Base-by-base conservation (phyloP, 1,140 invertebrate species). In the Tetragnatha versicolor region DNA sequence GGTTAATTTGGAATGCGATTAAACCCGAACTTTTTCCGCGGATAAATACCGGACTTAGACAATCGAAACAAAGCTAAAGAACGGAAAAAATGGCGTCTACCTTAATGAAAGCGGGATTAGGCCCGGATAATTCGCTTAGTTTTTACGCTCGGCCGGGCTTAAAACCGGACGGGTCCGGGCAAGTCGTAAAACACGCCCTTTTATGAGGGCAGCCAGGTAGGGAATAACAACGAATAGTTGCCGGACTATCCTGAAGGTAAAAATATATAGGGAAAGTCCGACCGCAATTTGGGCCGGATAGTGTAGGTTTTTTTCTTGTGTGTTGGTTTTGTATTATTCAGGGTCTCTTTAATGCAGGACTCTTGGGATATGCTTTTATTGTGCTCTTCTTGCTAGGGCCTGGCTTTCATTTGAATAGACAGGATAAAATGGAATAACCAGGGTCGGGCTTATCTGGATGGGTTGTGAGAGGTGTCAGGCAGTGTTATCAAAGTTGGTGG, bases 81-180 rank as follows among this genome's bases (percentile, higher is more conserved):
- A n/a, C n/a, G n/a, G 12, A 47, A 47, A 47, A 47, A 47, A 45
- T n/a, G 42, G 12, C 20, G 12, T 47, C 20, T 47, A 20, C 42
- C 12, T 31, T 60, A 60, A 60, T 60, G 55, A 60, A 60, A 60
- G 55, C 27, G 55, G 55, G 55, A 60, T 60, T 60, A 60, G 55
- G 27, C n/a, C 55, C 6, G 55, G 55, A 60, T 60, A 60, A 60
- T 60, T 60, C 55, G 55, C 55, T 60, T 60, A 60, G 55, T 60
- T 60, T 60, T 60, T 60, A 60, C 29, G 55, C 55, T 60, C 31
- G 12, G 55, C n/a, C n/a, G 20, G 55, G 55, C 55, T 60, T 60
- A 60, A 60, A 60, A 60, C 55, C 55, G 22, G 10, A 31, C 27
- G 14, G 14, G 31, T 12, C 27, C 55, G 27, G 27, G 25, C 49